Evolutionary conservation across 2,113 vertebrate genomes (phyloP), one percentile per base, ranked within the genome.

Genomic region (Tragulus kanchil): DNA sequence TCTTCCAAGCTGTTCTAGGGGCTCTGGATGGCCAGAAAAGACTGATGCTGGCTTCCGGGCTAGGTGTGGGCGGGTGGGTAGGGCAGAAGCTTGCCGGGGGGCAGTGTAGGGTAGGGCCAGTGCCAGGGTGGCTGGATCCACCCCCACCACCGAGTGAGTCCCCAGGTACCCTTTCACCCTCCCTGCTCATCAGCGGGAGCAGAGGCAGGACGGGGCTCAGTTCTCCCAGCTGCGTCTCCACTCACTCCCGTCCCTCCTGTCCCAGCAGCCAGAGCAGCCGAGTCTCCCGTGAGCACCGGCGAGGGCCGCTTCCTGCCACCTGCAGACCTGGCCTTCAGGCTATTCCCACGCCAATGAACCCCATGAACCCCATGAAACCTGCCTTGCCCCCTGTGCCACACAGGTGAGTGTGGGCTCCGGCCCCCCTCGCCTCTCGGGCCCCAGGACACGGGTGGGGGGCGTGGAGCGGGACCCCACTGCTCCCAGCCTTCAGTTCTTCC

Each of bases 361-460:
- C 99, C 98, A 99, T 99, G 99, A 99, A 99, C 99, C 99, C 99
- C 98, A 99, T 99, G 99, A 99, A 99, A 99, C 99, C 99, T 96
- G 99, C 99, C 97, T 98, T 99, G 98, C 99, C 99, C 97, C 99
- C 99, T 94, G 98, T 98, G 75, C 99, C 99, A 97, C 99, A 99
- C 98, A 99, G 99, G 99, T 99, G 98, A 99, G 98, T 97, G 48
- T 50, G 62, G 50, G 26, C 16, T 26, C 61, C 10, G 56, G 54
- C 67, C 0, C 11, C 26, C 28, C 14, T 48, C 58, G 36, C 59
- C 36, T 7, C 8, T 48, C 42, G 54, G 78, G 58, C 56, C 10
- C 12, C 28, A 8, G 77, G 25, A 28, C 8, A 0, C 36, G 12
- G 95, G 54, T 1, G n/a, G 73, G 54, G 17, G 14, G 69, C 45